These are phyloP conservation scores for Macaria notata DNA, from an alignment of 2,888 invertebrate genomes.

Conservation along the genomic window DNA sequence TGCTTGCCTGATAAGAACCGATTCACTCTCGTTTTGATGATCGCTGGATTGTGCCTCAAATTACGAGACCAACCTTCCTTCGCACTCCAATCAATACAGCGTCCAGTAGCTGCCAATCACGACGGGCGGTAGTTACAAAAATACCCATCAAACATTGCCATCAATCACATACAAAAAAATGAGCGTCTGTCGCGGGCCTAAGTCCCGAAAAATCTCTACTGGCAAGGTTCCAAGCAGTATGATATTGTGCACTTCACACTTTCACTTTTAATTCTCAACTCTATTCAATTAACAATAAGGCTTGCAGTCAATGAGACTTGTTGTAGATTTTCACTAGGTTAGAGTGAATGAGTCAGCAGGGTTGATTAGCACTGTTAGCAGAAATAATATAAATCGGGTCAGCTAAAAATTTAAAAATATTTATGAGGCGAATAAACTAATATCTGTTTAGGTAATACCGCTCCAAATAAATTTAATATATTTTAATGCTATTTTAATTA, in stretches of 20 bases:
- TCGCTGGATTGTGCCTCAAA: no score
- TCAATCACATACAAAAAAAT: constrained; percentile 31
- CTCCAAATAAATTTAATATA: no score
- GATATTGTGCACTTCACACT: constrained; percentile 26
- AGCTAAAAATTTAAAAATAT: no score
- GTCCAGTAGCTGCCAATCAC: constrained; percentile 21
- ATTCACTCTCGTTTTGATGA: no score
- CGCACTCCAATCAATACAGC: constrained; percentile 14
- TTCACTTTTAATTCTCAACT: background rate
- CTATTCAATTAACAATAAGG: background rate
- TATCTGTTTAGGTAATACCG: no score
- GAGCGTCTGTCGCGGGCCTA: constrained; percentile 31
- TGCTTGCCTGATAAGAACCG: no score
- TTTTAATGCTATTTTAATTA: no score
- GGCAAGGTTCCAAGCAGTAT: constrained; percentile 26
- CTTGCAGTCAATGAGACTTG: constrained; percentile 2
- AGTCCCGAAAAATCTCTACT: constrained; percentile 29
- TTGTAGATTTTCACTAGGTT: background rate
- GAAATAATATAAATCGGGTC: no score
- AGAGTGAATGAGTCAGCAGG: no score
- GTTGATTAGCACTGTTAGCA: no score
- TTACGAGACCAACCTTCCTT: background rate
- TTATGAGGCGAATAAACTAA: no score
- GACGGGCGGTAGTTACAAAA: constrained; percentile 19
- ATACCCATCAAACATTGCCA: constrained; percentile 31